These are phyloP conservation scores for Rostratula benghalensis DNA, from an alignment of 2,113 vertebrate genomes.

Conservation along the genomic window DNA sequence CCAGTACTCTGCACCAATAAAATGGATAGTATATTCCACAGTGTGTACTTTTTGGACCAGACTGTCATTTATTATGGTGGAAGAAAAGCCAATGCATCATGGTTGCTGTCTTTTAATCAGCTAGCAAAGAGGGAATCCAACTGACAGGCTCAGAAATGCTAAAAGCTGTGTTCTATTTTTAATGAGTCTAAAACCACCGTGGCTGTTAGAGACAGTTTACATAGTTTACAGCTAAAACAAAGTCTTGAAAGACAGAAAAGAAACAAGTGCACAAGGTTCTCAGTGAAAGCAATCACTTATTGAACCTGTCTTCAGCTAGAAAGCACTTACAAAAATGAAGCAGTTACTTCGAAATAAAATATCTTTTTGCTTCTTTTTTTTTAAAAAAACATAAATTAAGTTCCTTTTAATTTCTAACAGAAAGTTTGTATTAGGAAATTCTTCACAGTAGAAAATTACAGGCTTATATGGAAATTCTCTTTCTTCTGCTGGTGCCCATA, in stretches of 20 bases:
- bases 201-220: slow-evolving; percentile 35
- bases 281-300: neutral
- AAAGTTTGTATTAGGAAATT: neutral
- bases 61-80: slow-evolving; percentile 14
- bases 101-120: slow-evolving; percentile 48
- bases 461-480: neutral
- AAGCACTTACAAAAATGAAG: neutral
- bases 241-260: neutral
- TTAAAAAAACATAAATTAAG: neutral
- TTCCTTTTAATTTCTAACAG: neutral
- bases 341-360: neutral
- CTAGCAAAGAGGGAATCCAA: slow-evolving; percentile 29
- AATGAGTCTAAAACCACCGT: slow-evolving; percentile 40
- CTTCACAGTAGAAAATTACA: neutral
- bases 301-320: neutral
- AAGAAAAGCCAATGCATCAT: neutral
- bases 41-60: neutral
- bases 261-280: neutral
- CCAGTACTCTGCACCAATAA: neutral
- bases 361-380: neutral
- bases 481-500: neutral
- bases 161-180: slow-evolving; percentile 64
- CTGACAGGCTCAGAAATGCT: slow-evolving; percentile 45
- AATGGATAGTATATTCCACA: neutral
- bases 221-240: slow-evolving; percentile 24